A percentile compares a stretch with the other conserved stretches of the same genome.
Conservation (phyloP, 2,888 invertebrate species). For the Priocnemis perturbator region DNA sequence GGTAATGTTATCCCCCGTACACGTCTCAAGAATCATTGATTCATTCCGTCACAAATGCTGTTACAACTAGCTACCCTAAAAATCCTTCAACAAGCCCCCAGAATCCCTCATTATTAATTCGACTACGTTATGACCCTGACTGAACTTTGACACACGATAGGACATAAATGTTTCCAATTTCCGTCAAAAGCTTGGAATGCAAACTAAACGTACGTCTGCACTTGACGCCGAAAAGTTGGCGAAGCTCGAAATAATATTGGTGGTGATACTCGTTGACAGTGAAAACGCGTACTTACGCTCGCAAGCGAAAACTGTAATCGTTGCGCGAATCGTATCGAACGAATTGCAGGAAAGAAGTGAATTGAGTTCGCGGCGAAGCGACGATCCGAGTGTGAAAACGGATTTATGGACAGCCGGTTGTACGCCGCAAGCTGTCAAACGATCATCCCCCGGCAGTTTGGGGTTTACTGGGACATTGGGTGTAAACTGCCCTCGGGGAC, state of each 20-base stretch:
- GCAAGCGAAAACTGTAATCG: not conserved
- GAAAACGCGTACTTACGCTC: no score
- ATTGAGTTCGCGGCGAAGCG: constrained; percentile 3
- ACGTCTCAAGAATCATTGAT: constrained; percentile 15
- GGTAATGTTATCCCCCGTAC: no score
- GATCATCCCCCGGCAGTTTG: constrained; percentile 56
- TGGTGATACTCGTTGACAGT: no score
- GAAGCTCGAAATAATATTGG: no score
- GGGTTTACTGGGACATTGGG: constrained; percentile 65
- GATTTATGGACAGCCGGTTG: constrained; percentile 34
- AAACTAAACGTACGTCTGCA: no score
- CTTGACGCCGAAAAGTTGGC: no score
- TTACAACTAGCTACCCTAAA: not conserved
- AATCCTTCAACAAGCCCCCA: no score
- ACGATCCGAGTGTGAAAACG: constrained; percentile 27
- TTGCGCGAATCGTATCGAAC: not conserved
- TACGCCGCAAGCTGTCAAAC: constrained; percentile 51
- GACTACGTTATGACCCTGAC: constrained; percentile 49
- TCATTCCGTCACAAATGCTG: no score
- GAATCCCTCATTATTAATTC: no score
- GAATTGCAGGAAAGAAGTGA: not conserved
- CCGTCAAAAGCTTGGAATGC: constrained; percentile 63
- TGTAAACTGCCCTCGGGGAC: constrained; percentile 73
- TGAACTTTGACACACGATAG: constrained; percentile 66
- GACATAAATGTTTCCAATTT: constrained; percentile 71